Percentiles rank a stretch among this genome's conserved stretches.
These are phyloP conservation scores for Macrosiphum euphorbiae DNA, from an alignment of 2,888 invertebrate genomes.

Conservation along the genomic window DNA sequence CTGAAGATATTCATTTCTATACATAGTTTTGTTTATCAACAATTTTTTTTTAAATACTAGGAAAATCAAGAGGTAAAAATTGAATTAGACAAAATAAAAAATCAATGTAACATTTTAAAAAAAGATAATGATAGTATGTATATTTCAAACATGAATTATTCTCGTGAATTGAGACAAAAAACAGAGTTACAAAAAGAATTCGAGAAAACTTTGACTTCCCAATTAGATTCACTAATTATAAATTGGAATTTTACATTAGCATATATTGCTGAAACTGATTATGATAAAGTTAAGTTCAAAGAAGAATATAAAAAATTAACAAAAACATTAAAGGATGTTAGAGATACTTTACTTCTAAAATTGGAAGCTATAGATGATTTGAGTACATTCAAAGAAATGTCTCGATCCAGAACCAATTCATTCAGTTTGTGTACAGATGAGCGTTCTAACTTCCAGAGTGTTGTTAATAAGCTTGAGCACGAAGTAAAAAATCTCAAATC, in stretches of 20 bases:
- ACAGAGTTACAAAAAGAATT: constrained; percentile 57
- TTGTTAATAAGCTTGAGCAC: constrained; percentile 58
- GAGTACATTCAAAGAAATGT: constrained; percentile 51
- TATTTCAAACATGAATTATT: constrained; percentile 57
- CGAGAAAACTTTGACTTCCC: constrained; percentile 46
- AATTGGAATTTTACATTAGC: constrained; percentile 52
- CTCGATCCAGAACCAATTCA: constrained; percentile 58
- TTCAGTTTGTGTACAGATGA: constrained; percentile 58
- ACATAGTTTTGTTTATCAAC: neutral
- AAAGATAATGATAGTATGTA: constrained; percentile 61
- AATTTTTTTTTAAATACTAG: constrained; percentile 26
- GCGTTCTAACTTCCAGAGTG: constrained; percentile 50
- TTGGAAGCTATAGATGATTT: constrained; percentile 55
- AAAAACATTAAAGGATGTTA: constrained; percentile 54
- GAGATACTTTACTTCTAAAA: constrained; percentile 55
- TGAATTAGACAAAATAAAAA: constrained; percentile 61
- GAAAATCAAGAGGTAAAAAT: constrained; percentile 40
- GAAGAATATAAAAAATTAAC: constrained; percentile 57
- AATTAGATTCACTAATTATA: constrained; percentile 55
- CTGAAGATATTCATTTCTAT: neutral
- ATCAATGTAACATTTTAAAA: constrained; percentile 50
- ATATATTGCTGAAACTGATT: constrained; percentile 48
- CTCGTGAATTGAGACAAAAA: constrained; percentile 62
- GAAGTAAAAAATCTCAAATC: constrained; percentile 54
- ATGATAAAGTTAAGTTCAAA: constrained; percentile 54